A percentile compares a stretch with the other conserved stretches of the same genome.
These are phyloP conservation scores for Aproaerema taeniolella DNA, from an alignment of 2,888 invertebrate genomes.

Conservation along the genomic window DNA sequence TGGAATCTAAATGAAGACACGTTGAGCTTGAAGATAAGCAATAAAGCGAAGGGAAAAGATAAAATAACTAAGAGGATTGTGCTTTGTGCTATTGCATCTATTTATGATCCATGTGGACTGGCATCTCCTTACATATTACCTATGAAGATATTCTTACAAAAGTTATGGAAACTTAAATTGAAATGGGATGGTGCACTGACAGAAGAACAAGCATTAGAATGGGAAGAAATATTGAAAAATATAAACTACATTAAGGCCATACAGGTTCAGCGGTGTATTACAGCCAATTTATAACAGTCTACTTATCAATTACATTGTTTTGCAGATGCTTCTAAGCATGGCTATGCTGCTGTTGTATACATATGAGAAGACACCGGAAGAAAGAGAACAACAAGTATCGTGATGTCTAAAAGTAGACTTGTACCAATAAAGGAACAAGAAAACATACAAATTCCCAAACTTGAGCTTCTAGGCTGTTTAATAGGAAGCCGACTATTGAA, in stretches of 20 bases:
- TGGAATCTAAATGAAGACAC: slow-evolving; percentile 5
- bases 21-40: background rate
- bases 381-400: background rate
- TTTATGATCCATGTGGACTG: slow-evolving; percentile 8
- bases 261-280: background rate
- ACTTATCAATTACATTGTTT: too few species aligned
- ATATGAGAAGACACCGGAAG: background rate
- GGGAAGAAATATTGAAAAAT: background rate
- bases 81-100: background rate
- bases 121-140: background rate
- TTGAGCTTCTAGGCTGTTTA: too few species aligned
- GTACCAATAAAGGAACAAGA: too few species aligned
- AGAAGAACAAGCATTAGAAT: background rate
- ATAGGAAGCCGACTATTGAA: too few species aligned
- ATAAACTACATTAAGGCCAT: background rate
- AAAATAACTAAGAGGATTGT: background rate
- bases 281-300: background rate
- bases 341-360: too few species aligned
- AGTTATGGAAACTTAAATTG: background rate
- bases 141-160: too few species aligned
- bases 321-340: too few species aligned
- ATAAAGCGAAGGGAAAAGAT: background rate
- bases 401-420: too few species aligned
- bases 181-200: slow-evolving; percentile 4
- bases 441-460: too few species aligned